phyloP scores from a whole-genome alignment of 2,113 vertebrate genomes.

The Cynopterus brachyotis region DNA sequence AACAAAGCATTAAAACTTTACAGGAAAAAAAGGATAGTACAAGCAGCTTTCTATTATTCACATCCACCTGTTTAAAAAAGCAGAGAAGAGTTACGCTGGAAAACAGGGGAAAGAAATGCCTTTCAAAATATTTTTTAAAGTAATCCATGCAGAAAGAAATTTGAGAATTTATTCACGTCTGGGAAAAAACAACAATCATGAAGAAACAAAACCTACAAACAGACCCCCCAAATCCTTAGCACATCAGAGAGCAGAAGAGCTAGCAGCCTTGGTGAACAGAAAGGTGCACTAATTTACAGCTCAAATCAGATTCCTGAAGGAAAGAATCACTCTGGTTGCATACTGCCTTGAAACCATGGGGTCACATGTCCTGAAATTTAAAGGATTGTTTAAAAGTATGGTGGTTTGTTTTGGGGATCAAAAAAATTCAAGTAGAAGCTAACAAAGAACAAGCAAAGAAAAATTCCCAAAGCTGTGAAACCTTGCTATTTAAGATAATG shows the following conservation, averaged over 20 bases:
- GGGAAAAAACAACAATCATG: background rate
- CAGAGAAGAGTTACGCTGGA: background rate
- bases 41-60: slow-evolving; percentile 5
- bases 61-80: slow-evolving; percentile 1
- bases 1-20: background rate
- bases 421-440: slow-evolving; percentile 65
- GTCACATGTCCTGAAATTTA: slow-evolving; percentile 24
- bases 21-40: background rate
- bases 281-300: slow-evolving; percentile 24
- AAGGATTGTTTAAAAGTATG: background rate
- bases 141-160: slow-evolving; percentile 17
- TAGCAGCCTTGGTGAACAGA: background rate
- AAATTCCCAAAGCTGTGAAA: slow-evolving; percentile 66
- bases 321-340: slow-evolving; percentile 6
- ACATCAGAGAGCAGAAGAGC: background rate
- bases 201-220: background rate
- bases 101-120: background rate
- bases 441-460: slow-evolving; percentile 73
- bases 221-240: background rate
- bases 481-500: slow-evolving; percentile 76
- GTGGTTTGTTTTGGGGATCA: background rate
- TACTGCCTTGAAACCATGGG: slow-evolving; percentile 3
- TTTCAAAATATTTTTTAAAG: slow-evolving; percentile 34
- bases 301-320: background rate
- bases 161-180: slow-evolving; percentile 2